These are phyloP conservation scores for Drosophila pectinifera DNA, from an alignment of 1,140 invertebrate species.

Conservation along the genomic window DNA sequence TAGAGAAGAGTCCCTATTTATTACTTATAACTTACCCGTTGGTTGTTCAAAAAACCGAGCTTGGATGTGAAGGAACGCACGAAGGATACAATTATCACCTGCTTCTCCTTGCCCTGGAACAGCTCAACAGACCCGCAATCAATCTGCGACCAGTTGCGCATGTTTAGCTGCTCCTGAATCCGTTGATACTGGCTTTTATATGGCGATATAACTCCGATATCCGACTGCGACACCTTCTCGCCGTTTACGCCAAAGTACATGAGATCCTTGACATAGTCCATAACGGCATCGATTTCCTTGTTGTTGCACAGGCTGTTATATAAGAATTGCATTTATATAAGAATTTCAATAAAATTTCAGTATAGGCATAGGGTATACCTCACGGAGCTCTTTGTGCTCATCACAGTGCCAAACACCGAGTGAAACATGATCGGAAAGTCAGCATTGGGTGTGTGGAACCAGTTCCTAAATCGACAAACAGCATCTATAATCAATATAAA, in stretches of 20 bases:
- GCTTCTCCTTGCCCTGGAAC: constrained; percentile 94
- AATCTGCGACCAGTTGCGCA: constrained; percentile 79
- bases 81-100: constrained; percentile 92
- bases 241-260: constrained; percentile 81
- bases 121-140: constrained; percentile 94
- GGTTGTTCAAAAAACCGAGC: constrained; percentile 90
- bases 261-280: constrained; percentile 86
- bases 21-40: constrained; percentile 89
- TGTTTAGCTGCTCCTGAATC: constrained; percentile 86
- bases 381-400: constrained; percentile 57
- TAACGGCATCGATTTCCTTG: constrained; percentile 87
- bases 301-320: constrained; percentile 66
- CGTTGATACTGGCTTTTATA: constrained; percentile 89
- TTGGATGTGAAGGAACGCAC: constrained; percentile 88
- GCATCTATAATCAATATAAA: constrained; percentile 26
- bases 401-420: constrained; percentile 86
- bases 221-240: constrained; percentile 86
- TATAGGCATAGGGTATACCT: constrained; percentile 39
- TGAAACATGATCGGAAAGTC: constrained; percentile 89
- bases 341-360: not conserved
- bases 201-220: constrained; percentile 94
- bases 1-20: too few relatives aligned
- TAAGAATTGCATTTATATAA: too few relatives aligned
- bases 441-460: constrained; percentile 81
- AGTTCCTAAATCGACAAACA: constrained; percentile 70